These are phyloP conservation scores for Chaetorhynchus papuensis DNA, from an alignment of 2,113 vertebrate species.

Conservation along the genomic window DNA sequence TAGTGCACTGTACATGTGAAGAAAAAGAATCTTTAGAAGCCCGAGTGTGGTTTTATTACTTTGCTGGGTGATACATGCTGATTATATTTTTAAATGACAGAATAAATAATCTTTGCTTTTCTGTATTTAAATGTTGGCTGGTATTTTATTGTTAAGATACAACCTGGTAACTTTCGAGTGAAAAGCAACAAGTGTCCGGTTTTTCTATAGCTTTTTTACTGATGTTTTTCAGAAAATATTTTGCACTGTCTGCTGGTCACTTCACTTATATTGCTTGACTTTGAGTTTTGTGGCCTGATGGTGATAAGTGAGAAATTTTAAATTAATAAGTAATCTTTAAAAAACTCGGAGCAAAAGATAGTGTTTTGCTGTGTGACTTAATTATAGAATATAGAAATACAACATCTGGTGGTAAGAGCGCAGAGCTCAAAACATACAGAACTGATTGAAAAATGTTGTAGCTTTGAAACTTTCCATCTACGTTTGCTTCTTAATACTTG, in stretches of 20 bases:
- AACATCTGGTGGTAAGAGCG: neutral
- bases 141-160: neutral
- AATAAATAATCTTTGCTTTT: neutral
- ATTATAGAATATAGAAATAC: neutral
- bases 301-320: neutral
- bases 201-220: neutral
- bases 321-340: neutral
- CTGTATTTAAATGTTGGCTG: neutral
- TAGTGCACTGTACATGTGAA: neutral
- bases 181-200: conserved; percentile 43
- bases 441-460: neutral
- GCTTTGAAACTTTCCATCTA: neutral
- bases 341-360: neutral
- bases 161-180: neutral
- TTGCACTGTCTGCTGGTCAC: neutral
- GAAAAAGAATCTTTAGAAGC: neutral
- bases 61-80: neutral
- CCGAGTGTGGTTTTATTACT: neutral
- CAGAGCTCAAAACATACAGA: neutral
- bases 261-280: neutral
- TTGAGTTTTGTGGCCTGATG: neutral
- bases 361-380: neutral
- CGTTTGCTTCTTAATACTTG: neutral
- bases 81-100: neutral
- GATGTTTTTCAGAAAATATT: neutral